Conservation (phyloP, 2,888 invertebrate species). For the Stenolophus ochropezus region DNA sequence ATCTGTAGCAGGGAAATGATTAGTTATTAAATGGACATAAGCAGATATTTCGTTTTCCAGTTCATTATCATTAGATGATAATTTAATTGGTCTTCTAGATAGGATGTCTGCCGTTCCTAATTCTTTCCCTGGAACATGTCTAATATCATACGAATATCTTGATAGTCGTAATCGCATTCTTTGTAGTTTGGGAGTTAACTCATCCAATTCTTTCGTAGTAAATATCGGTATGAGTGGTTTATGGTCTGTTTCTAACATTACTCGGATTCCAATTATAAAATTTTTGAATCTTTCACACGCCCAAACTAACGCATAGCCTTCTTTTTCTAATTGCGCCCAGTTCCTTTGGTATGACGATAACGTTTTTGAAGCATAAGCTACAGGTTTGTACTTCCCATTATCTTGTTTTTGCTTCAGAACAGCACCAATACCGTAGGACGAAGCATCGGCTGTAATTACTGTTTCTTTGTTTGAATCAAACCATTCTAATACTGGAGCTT, state of each 20-base stretch:
- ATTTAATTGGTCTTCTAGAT: not conserved
- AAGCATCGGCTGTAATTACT: conserved; percentile 65
- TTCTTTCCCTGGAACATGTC: conserved; percentile 66
- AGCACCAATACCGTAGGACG: conserved; percentile 62
- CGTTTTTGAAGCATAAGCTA: conserved; percentile 67
- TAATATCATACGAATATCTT: conserved; percentile 64
- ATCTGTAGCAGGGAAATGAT: not conserved
- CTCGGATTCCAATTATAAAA: conserved; percentile 65
- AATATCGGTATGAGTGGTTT: conserved; percentile 68
- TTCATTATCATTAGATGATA: not conserved
- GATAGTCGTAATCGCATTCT: conserved; percentile 66
- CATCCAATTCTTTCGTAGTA: conserved; percentile 66
- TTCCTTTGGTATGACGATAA: conserved; percentile 65
- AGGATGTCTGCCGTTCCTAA: conserved; percentile 52
- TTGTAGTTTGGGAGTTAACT: conserved; percentile 67
- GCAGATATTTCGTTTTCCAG: not conserved
- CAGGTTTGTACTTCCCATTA: conserved; percentile 44
- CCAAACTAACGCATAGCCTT: conserved; percentile 67
- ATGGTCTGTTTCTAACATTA: conserved; percentile 68
- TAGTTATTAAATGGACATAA: not conserved
- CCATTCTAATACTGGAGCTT: conserved; percentile 65
- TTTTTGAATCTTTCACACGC: conserved; percentile 67
- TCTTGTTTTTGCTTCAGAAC: conserved; percentile 59
- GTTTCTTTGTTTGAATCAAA: conserved; percentile 65
- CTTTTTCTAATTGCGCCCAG: conserved; percentile 68